Percentiles rank a stretch among this genome's conserved stretches.
Evolutionary conservation across 1,140 invertebrate genomes (phyloP).

Genomic region (Bicyclus anynana): DNA sequence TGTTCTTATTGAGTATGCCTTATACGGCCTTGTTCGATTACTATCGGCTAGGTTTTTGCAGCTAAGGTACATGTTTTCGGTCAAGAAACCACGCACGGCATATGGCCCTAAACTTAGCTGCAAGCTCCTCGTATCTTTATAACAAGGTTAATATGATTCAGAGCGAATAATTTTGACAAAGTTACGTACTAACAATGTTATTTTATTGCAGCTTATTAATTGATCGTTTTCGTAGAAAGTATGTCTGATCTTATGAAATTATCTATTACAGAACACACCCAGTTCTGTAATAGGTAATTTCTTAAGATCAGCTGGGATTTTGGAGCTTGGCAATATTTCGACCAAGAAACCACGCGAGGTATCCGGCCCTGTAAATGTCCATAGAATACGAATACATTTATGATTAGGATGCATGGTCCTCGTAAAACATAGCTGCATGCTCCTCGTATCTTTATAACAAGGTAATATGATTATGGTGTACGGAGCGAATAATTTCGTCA

Average conservation of each 20-base stretch:
- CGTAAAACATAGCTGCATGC: slow-evolving; percentile 27
- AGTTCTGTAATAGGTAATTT: no score
- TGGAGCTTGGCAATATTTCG: slow-evolving; percentile 57
- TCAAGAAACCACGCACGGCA: slow-evolving; percentile 47
- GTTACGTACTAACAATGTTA: background rate
- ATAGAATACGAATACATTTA: no score
- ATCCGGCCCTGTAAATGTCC: slow-evolving; percentile 35
- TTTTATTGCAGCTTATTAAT: background rate
- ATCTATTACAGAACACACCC: no score
- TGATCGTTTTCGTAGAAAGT: no score
- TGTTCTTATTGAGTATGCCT: no score
- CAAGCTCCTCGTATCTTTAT: slow-evolving; percentile 24
- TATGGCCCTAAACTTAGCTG: slow-evolving; percentile 28
- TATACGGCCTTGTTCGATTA: no score
- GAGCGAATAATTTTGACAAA: background rate
- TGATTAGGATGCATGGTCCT: slow-evolving; percentile 21
- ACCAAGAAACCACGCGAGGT: slow-evolving; percentile 45
- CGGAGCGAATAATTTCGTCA: background rate
- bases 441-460: slow-evolving; percentile 18
- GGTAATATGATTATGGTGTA: slow-evolving; percentile 8
- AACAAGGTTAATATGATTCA: slow-evolving; percentile 9
- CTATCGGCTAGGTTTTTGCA: no score
- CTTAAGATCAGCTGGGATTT: no score
- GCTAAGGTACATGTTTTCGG: slow-evolving; percentile 54
- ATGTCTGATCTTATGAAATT: no score